Evolutionary conservation across 2,888 invertebrate genomes (phyloP).

Genomic region (Drepana falcataria): DNA sequence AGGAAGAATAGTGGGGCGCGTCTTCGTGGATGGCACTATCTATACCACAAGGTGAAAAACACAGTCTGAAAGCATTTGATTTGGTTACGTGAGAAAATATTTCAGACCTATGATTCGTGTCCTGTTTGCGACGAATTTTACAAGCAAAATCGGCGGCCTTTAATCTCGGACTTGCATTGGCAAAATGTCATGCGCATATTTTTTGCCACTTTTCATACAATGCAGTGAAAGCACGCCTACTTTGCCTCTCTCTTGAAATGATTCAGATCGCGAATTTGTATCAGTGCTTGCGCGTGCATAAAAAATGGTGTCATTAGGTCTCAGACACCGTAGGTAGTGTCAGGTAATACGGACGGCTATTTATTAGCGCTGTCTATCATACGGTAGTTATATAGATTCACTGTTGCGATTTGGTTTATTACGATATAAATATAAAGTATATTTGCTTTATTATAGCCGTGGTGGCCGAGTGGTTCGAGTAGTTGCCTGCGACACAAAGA

Average conservation of each 20-base stretch:
- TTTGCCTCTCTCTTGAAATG: constrained; percentile 50
- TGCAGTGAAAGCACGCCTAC: constrained; percentile 64
- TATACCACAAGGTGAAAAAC: no score
- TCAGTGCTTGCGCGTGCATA: constrained; percentile 48
- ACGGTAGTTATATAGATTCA: constrained; percentile 16
- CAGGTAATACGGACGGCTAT: constrained; percentile 36
- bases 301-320: constrained; percentile 67
- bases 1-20: no score
- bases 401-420: constrained; percentile 18
- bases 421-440: no score
- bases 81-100: no score
- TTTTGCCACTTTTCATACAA: constrained; percentile 32
- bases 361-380: constrained; percentile 23
- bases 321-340: constrained; percentile 36
- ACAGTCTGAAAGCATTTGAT: no score
- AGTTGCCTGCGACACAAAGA: no score
- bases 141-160: not conserved
- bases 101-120: not conserved
- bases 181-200: constrained; percentile 28
- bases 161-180: constrained; percentile 2
- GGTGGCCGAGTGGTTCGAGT: no score
- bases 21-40: no score
- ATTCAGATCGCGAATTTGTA: constrained; percentile 62
- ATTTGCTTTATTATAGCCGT: no score
- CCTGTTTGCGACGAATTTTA: not conserved